These are phyloP conservation scores for Zosterops lateralis DNA, from an alignment of 2,113 vertebrate genomes.

Conservation along the genomic window DNA sequence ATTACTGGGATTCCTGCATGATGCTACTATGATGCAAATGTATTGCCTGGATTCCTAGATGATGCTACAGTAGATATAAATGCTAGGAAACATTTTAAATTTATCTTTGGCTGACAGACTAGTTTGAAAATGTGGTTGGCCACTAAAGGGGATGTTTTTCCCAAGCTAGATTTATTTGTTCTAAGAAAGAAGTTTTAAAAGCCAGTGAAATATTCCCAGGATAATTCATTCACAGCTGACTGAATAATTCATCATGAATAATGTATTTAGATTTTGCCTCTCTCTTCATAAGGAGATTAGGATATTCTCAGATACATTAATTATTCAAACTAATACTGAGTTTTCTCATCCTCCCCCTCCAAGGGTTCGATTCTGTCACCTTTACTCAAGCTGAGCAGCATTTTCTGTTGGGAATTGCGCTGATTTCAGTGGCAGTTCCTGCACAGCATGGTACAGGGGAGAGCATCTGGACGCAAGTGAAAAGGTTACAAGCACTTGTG, in stretches of 20 bases:
- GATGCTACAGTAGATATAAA: neutral
- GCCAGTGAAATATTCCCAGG: conserved; percentile 32
- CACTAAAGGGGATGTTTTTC: conserved; percentile 19
- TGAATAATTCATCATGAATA: conserved; percentile 62
- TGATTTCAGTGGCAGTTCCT: conserved; percentile 30
- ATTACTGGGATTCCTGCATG: neutral
- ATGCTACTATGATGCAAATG: neutral
- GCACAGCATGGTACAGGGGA: neutral
- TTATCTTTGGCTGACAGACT: conserved; percentile 2
- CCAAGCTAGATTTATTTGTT: conserved; percentile 28
- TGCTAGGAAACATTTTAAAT: neutral
- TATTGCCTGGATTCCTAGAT: neutral
- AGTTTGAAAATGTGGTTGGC: conserved; percentile 10
- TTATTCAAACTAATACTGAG: conserved; percentile 58
- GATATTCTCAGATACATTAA: conserved; percentile 57
- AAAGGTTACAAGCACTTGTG: conserved; percentile 47
- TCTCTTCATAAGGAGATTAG: conserved; percentile 59
- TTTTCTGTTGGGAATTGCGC: neutral
- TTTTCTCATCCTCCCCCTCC: neutral
- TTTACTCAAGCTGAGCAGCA: conserved; percentile 2
- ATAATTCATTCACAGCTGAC: conserved; percentile 55
- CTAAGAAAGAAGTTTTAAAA: conserved; percentile 49
- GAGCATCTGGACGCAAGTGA: conserved; percentile 31
- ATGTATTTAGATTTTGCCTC: conserved; percentile 52
- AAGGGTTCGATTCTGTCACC: conserved; percentile 16